Evolutionary conservation across 2,888 invertebrate genomes (phyloP), one percentile per base, ranked within the genome.

Genomic region (Chironomus riparius): DNA sequence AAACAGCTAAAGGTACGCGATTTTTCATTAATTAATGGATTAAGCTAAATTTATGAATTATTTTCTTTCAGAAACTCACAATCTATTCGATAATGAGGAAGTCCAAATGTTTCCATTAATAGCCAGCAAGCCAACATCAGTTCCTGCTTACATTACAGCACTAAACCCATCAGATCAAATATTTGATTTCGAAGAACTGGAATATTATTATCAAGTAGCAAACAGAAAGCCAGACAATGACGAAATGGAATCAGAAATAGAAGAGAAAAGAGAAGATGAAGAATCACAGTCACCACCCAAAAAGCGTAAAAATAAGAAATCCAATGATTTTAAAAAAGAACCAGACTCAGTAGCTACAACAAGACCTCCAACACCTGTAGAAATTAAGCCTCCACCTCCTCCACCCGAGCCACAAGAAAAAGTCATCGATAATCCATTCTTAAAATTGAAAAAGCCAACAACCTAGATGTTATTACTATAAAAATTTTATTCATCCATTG

Each of bases 111-210:
- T 92, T 86, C 95, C 95, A 78, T 87, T 98, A 79, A 96, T 97
- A 81, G 93, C 94, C 2, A 92, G 93, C 81, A 93, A 94, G 81
- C 91, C 94, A 0, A 87, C 89, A 78, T 81, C 85, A 0, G 91
- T 90, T 82, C 93, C 94, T 5, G 90, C 95, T 2, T 97, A 97
- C 82, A 83, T 95, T 62, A 89, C 91, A 77, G 95, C 96, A 3
- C 86, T 97, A 28, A 85, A 97, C 80, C 97, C 97, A 0, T 93
- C 93, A 79, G 97, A 98, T 85, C 96, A 97, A 86, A 93, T 97
- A 50, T 94, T 96, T 83, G 96, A 97, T 81, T 91, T 93, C 81
- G 95, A 95, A 81, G 93, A 94, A 81, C 83, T 91, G 77, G 91
- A 91, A 80, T 90, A 91, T 80, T 90, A 91, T 82, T 90, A 90